These are phyloP conservation scores for Nymphicus hollandicus DNA, from an alignment of 2,113 vertebrate species.

Conservation along the genomic window DNA sequence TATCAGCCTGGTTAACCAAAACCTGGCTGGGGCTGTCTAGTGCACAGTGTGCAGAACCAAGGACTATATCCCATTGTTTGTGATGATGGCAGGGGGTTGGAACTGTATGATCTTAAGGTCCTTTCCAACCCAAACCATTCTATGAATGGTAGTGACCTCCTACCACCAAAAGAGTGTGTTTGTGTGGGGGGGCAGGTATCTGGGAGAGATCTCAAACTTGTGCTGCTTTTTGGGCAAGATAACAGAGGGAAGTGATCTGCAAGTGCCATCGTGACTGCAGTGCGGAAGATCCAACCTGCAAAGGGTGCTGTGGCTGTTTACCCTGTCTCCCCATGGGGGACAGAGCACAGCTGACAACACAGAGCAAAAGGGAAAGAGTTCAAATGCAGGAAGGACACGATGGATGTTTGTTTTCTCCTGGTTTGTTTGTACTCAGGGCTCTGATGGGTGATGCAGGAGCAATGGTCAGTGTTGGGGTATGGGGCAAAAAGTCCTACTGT, in stretches of 20 bases:
- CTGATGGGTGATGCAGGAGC: background rate
- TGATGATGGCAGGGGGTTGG: background rate
- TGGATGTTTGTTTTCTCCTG: background rate
- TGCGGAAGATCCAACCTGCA: accelerated
- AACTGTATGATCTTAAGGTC: background rate
- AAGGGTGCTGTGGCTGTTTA: background rate
- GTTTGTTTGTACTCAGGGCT: background rate
- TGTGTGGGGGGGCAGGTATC: background rate
- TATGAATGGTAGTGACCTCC: background rate
- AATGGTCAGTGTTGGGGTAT: background rate
- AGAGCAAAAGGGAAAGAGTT: constrained; percentile 9
- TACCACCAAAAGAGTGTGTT: background rate
- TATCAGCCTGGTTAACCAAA: background rate
- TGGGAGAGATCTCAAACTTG: background rate
- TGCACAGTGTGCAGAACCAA: background rate
- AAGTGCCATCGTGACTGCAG: accelerated
- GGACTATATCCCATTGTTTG: background rate
- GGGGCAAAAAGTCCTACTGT: background rate
- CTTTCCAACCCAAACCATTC: background rate
- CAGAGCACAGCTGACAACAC: constrained; percentile 47
- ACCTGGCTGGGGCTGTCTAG: background rate
- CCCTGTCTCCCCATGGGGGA: background rate
- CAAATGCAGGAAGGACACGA: background rate
- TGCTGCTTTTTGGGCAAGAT: background rate
- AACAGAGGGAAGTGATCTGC: background rate